Evolutionary conservation across 2,797 vertebrate species (phyloP), one percentile per base, ranked within the genome.

Genomic region (Syndactyla subalaris): DNA sequence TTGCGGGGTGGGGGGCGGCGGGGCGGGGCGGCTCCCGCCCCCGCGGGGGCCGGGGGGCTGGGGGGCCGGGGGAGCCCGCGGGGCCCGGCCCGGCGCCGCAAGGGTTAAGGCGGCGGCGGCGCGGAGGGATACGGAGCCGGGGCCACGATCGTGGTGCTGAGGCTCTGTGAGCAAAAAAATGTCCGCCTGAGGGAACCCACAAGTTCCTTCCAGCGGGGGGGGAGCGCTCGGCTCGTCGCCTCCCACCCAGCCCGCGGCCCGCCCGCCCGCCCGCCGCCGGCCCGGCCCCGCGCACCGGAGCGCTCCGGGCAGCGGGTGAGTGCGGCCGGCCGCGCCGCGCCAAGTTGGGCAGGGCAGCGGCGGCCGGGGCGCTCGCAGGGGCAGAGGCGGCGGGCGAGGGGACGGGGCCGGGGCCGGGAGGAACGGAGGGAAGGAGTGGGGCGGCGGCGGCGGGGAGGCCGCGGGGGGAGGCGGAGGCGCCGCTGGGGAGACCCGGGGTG

Each of bases 141-240:
- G 81, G 89, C 98, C 97, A 97, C 43, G 98, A 98, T 98, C 98
- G 98, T 96, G 95, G 99, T 99, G 98, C 98, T 98, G 96, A 97
- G 99, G 99, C 97, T 97, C 96, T 97, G 98, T 97, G 97, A 98
- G 98, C 98, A 98, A 99, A 96, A 97, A 99, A 98, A 99, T 99
- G 99, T 99, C 99, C 98, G 99, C 99, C 98, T 99, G 98, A 99
- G 99, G 98, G 98, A 98, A 98, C 98, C 99, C 98, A 98, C 98
- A 98, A 99, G 98, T 99, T 99, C 98, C 98, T 98, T 98, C 98
- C 97, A 98, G 98, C 98, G 98, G 98, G 98, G 98, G 98, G 88
- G 91, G 82, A 97, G 65, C 73, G 32, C 84, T 89, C 84, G 84
- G 88, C 88, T 96, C 93, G 71, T 96, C 95, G 91, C 61, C 75